Percentiles rank a stretch among this genome's conserved stretches.
Conservation (phyloP, 2,113 vertebrate genomes). For the Andinoacara biseriatus region DNA sequence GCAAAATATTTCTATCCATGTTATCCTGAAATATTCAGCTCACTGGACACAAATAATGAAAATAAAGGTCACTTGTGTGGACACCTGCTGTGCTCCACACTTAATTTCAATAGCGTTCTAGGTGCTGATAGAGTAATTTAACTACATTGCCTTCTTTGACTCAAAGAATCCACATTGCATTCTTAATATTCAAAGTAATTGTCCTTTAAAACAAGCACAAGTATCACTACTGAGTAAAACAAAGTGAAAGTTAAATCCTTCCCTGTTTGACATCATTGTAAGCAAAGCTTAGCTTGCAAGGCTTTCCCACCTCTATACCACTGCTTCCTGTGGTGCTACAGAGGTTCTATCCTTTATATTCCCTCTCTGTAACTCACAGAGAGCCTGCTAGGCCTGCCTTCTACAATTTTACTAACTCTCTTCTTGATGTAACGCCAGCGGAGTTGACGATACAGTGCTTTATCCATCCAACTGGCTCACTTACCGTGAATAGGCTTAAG, state of each 20-base stretch:
- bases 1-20: conserved; percentile 6
- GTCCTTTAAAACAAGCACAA: neutral
- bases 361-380: conserved; percentile 34
- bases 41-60: neutral
- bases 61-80: neutral
- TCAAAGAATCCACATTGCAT: neutral
- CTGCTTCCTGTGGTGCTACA: conserved; percentile 35
- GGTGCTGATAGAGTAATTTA: neutral
- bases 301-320: conserved; percentile 9
- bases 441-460: conserved; percentile 68
- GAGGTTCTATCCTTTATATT: conserved; percentile 50
- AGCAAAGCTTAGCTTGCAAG: conserved; percentile 31
- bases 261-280: conserved; percentile 26
- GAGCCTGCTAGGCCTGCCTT: conserved; percentile 51
- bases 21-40: neutral
- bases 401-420: conserved; percentile 59
- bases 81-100: neutral
- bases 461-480: conserved; percentile 77
- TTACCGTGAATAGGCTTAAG: conserved; percentile 75
- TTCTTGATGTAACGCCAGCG: conserved; percentile 66
- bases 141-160: neutral
- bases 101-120: neutral
- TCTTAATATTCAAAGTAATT: neutral
- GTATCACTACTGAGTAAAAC: neutral
- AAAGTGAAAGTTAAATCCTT: conserved; percentile 13